Base-by-base conservation (phyloP, 2,797 vertebrate species). In the Squalus acanthias region DNA sequence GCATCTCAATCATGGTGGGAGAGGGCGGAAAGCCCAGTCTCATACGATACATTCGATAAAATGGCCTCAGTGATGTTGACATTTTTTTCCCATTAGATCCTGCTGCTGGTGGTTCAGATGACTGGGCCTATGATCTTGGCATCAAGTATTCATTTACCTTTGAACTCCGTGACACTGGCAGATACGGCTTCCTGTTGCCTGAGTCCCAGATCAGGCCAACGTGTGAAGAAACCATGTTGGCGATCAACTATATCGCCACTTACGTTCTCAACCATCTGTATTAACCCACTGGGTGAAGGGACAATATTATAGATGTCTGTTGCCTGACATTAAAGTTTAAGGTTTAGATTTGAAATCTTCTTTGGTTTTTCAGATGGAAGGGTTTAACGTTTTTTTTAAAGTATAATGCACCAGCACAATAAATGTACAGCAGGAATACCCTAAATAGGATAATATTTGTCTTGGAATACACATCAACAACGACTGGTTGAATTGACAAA, bases 191-290 rank as follows among this genome's bases (percentile, higher is more conserved):
- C 96, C 97, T 98, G 65, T 97, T 98, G 79, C 97, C 97, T 50
- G 97, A 97, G 96, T 97, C 97, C 20, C 96, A 46, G 96, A 97
- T 98, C 96, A 97, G 96, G 82, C 39, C 97, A 96, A 97, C 97
- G 69, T 98, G 97, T 60, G 97, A 96, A 96, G 97, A 98, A 96
- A 98, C 97, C 7, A 97, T 97, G 97, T 50, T 97, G 92, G 97
- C 97, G 67, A 94, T 97, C 94, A 97, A 97, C 92, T 96, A 97
- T 85, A 97, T 97, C 57, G 96, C 97, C 82, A 97, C 97, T 53
- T 97, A 97, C 89, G 96, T 98, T 94, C 97, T 98, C 76, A 96
- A 88, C 63, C 63, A 97, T 46, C 10, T 65, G 95, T 96, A 24
- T 46, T 69, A 69, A 93, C 8, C 20, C n/a, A 46, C 0, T 24